phyloP scores from a whole-genome alignment of 2,888 invertebrate species.

The Drosophila paranaensis region DNA sequence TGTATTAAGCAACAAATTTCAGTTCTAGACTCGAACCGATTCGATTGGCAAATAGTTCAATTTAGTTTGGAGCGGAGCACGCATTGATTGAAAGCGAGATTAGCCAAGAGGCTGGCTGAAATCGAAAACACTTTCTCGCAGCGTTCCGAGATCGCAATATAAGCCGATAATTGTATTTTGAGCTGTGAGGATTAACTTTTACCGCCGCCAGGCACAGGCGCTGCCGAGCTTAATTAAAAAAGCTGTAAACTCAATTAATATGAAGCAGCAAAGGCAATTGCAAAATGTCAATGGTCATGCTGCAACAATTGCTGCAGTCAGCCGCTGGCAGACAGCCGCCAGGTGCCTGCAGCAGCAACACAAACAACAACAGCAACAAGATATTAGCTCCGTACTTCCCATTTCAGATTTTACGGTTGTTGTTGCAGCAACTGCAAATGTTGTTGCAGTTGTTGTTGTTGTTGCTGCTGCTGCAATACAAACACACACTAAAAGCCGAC shows the following conservation, averaged over 20 bases:
- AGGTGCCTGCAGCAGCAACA: conserved; percentile 24
- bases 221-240: conserved; percentile 50
- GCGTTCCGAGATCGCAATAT: conserved; percentile 6
- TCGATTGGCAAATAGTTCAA: neutral
- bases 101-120: conserved; percentile 1
- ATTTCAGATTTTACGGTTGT: conserved; percentile 13
- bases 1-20: too few relatives aligned
- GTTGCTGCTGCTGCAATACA: conserved; percentile 46
- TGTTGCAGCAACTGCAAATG: conserved; percentile 33
- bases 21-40: conserved; percentile 3
- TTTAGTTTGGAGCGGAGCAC: neutral
- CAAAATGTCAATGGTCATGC: conserved; percentile 41
- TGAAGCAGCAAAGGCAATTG: conserved; percentile 19
- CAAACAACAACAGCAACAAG: neutral
- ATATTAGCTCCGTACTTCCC: conserved; percentile 31
- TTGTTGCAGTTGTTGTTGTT: conserved; percentile 40
- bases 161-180: conserved; percentile 48
- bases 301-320: conserved; percentile 23
- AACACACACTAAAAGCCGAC: conserved; percentile 44
- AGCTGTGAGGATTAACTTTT: conserved; percentile 45
- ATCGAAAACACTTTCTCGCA: conserved; percentile 12
- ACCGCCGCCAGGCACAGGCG: conserved; percentile 45
- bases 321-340: conserved; percentile 12
- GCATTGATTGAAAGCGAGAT: neutral
- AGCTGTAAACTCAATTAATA: conserved; percentile 45